These are phyloP conservation scores for Catotricha subobsoleta DNA, from an alignment of 2,888 invertebrate genomes.

Conservation along the genomic window DNA sequence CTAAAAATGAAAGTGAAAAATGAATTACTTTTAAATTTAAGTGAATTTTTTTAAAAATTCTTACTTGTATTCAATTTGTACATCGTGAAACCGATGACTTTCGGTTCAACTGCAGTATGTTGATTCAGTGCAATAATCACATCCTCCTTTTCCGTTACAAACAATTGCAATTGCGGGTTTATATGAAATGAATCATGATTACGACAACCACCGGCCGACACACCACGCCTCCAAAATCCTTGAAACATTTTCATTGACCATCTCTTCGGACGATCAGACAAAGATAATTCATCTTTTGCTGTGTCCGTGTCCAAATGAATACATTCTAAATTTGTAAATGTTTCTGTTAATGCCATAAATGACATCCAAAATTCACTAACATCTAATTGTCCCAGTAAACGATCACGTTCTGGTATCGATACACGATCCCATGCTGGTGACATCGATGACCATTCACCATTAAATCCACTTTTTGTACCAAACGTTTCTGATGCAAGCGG, in stretches of 20 bases:
- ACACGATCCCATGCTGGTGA: slow-evolving; percentile 62
- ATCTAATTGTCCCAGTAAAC: slow-evolving; percentile 44
- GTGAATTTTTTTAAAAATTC: not conserved
- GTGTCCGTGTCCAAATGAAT: slow-evolving; percentile 78
- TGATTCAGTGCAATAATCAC: slow-evolving; percentile 74
- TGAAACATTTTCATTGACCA: slow-evolving; percentile 82
- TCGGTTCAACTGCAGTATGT: slow-evolving; percentile 80
- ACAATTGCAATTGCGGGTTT: slow-evolving; percentile 74
- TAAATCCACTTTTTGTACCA: slow-evolving; percentile 43
- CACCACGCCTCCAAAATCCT: slow-evolving; percentile 71
- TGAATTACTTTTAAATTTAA: not conserved
- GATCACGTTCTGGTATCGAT: slow-evolving; percentile 51
- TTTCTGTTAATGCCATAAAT: slow-evolving; percentile 61
- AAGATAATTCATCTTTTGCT: slow-evolving; percentile 62
- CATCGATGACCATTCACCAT: slow-evolving; percentile 50
- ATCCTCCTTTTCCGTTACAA: slow-evolving; percentile 61
- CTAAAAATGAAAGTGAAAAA: slow-evolving; percentile 9
- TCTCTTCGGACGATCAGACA: slow-evolving; percentile 51
- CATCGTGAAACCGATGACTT: slow-evolving; percentile 81
- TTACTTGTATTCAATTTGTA: slow-evolving; percentile 33
- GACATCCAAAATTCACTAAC: slow-evolving; percentile 70
- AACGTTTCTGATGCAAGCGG: slow-evolving; percentile 38
- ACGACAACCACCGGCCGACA: slow-evolving; percentile 76
- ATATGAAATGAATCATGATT: slow-evolving; percentile 86
- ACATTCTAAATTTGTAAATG: slow-evolving; percentile 66